Evolutionary conservation across 2,888 invertebrate species (phyloP), one percentile per base, ranked within the genome.

Genomic region (Pharmacophagus antenor): DNA sequence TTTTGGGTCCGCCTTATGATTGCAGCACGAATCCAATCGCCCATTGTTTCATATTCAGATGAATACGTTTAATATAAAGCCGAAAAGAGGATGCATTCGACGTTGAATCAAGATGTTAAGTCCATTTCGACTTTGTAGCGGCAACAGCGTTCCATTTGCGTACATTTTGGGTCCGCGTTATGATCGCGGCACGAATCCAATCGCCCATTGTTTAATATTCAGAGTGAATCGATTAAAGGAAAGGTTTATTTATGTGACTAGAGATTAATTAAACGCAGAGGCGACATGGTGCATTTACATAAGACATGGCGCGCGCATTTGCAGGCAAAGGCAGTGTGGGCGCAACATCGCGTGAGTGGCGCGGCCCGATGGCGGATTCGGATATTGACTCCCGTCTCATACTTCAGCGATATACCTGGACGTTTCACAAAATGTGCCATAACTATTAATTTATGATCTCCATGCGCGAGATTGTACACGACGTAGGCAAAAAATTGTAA

Each of bases 281-380:
- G 80, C 81, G 82, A 88, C 88, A 86, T 75, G 85, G 77, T 75
- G 76, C 82, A 91, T 91, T 91, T 84, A 86, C 91, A 91, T 91
- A 90, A 72, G 83, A 91, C 91, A 91, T 81, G 89, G 84, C 74
- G 85, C 76, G 82, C 84, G 90, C 91, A 90, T 90, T 91, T 88
- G 86, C 84, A 74, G 74, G 70, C 71, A 66, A 71, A 68, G n/a
- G 67, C 70, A 65, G 79, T 76, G 85, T 84, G 84, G 84, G 87
- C 79, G 84, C 65, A 67, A 71, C 74, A 76, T 77, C 70, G 79
- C 80, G 77, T 77, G 80, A 63, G 68, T 65, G 65, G 62, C 27
- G 48, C 41, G 31, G 10, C 31, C 54, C 56, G 58, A 31, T 31
- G 42, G 57, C 15, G 25, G 58, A 37, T 58, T 58, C 62, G 62